Evolutionary conservation across 2,113 vertebrate species (phyloP), one percentile per base, ranked within the genome.

Genomic region (Chauna torquata): DNA sequence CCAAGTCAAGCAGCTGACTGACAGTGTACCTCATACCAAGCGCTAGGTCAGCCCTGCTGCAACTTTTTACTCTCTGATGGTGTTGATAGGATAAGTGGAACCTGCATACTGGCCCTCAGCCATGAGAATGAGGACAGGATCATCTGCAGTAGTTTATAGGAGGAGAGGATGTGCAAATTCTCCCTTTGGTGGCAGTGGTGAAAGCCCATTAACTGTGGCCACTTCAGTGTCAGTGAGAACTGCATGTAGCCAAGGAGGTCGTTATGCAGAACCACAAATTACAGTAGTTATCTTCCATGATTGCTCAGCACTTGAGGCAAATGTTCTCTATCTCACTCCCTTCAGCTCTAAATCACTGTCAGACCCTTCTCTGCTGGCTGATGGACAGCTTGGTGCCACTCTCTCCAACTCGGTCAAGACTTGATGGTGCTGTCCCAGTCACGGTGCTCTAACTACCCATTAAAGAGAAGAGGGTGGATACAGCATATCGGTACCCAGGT

Each of bases 401-500:
- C 22, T 71, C 54, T 58, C 30, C 64, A 62, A 50, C 59, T 27
- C 71, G 61, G 19, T 11, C 27, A 59, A 52, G 59, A 36, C 50
- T 34, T 45, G 10, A 25, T 30, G 40, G n/a, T 32, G 69, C 40
- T 69, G 50, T 77, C 38, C 38, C 25, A 38, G 44, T 16, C 28
- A 2, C 36, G 47, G 16, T 82, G 61, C 61, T 82, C 5, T 22
- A 25, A 11, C 20, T 34, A 1, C 47, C 84, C 2, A 0, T 28
- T 40, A 3, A 80, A 69, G n/a, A 32, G 28, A 85, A 45, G 38
- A 47, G 55, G 25, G 54, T 42, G 74, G n/a, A 65, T 30, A 45
- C 6, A 25, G 58, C 27, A 22, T 18, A 18, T 28, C 40, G 19
- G 16, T 44, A 59, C 28, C 66, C 0, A 0, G 17, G 8, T 57